Evolutionary conservation across 2,888 invertebrate genomes (phyloP).

Genomic region (Zhuqinia jingwanae): DNA sequence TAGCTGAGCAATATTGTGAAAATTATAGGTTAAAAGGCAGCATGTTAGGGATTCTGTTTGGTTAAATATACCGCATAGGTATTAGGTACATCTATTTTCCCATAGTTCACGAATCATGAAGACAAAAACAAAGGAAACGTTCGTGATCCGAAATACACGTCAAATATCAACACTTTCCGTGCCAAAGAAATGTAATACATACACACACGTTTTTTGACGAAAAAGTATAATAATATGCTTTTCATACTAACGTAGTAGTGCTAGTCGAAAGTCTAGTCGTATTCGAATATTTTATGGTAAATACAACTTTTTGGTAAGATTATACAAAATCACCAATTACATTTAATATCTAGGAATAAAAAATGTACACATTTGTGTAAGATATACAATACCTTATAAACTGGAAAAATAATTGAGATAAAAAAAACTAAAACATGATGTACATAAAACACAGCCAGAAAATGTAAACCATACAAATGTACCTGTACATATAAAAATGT

Average conservation of each 20-base stretch:
- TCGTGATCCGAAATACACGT: no score
- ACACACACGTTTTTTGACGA: background rate
- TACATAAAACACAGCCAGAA: slow-evolving; percentile 12
- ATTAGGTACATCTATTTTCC: background rate
- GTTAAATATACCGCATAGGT: no score
- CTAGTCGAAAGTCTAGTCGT: no score
- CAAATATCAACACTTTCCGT: slow-evolving; percentile 60
- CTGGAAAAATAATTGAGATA: background rate
- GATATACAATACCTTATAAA: slow-evolving; percentile 1
- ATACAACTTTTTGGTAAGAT: no score
- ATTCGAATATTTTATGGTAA: background rate
- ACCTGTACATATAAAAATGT: slow-evolving; percentile 60
- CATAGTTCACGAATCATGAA: background rate
- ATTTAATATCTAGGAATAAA: no score
- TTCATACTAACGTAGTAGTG: background rate
- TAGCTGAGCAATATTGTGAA: no score
- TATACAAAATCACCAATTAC: no score
- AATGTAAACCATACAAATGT: slow-evolving; percentile 29
- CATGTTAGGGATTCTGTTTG: no score
- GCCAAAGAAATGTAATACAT: slow-evolving; percentile 52
- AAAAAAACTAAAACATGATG: no score
- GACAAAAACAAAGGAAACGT: slow-evolving; percentile 14
- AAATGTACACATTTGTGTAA: background rate
- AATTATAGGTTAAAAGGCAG: no score
- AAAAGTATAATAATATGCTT: no score